Conservation (phyloP, 2,888 invertebrate genomes). For the Neoascia interrupta region DNA sequence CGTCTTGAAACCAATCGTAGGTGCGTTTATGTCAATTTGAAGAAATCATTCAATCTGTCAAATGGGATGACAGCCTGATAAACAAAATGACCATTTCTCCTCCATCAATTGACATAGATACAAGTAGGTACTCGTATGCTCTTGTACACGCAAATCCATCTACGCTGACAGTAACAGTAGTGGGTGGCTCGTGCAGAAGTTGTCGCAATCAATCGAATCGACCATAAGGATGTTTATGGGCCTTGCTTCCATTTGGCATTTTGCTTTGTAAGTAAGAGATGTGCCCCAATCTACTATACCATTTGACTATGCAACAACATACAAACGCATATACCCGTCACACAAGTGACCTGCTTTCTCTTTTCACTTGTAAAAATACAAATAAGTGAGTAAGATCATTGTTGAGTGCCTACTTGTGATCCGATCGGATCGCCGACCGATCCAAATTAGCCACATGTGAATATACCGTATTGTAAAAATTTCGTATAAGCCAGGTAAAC, state of each 20-base stretch:
- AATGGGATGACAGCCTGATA: slow-evolving; percentile 11
- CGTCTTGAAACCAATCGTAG: not conserved
- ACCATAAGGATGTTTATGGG: slow-evolving; percentile 13
- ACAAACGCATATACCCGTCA: slow-evolving; percentile 45
- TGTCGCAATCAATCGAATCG: slow-evolving; percentile 30
- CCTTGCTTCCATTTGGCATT: slow-evolving; percentile 32
- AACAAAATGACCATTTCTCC: not conserved
- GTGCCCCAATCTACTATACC: no score
- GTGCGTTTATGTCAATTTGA: slow-evolving; percentile 35
- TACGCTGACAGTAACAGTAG: slow-evolving; percentile 12
- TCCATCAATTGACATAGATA: slow-evolving; percentile 30
- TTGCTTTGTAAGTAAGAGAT: no score
- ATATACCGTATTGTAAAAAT: slow-evolving; percentile 41
- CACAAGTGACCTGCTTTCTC: slow-evolving; percentile 68
- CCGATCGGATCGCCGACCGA: slow-evolving; percentile 37
- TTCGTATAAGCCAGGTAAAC: slow-evolving; percentile 19
- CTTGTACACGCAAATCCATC: slow-evolving; percentile 21
- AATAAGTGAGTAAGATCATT: slow-evolving; percentile 43
- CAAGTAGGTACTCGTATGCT: no score
- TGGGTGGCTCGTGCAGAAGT: slow-evolving; percentile 33
- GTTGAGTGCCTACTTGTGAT: slow-evolving; percentile 26
- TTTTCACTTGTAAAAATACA: slow-evolving; percentile 55
- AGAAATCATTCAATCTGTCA: slow-evolving; percentile 45
- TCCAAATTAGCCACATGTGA: no score
- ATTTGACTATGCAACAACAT: no score